Evolutionary conservation across 2,888 invertebrate species (phyloP).

Genomic region (Erebia ligea): DNA sequence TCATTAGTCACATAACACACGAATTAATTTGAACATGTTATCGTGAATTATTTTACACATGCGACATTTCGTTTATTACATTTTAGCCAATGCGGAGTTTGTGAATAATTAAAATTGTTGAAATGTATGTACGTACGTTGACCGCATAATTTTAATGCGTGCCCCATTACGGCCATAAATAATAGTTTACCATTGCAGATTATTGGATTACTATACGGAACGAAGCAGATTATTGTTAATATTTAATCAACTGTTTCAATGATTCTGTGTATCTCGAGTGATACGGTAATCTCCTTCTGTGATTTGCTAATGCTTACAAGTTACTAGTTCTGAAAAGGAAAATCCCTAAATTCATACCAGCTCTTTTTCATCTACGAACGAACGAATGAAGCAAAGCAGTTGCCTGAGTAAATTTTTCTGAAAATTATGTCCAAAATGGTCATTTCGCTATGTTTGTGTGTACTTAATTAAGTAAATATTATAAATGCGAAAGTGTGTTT

Average conservation of each 20-base stretch:
- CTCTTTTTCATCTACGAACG: too few relatives aligned
- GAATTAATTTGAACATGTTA: slow-evolving; percentile 37
- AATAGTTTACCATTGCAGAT: slow-evolving; percentile 35
- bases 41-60: slow-evolving; percentile 42
- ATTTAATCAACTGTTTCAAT: slow-evolving; percentile 19
- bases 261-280: too few relatives aligned
- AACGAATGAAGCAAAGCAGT: too few relatives aligned
- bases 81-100: slow-evolving; percentile 38
- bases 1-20: slow-evolving; percentile 29
- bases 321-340: too few relatives aligned
- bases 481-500: too few relatives aligned
- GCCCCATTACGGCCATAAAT: slow-evolving; percentile 37
- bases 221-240: slow-evolving; percentile 31
- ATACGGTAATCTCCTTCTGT: too few relatives aligned
- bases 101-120: slow-evolving; percentile 42
- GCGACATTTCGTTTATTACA: slow-evolving; percentile 42
- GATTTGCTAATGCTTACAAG: too few relatives aligned
- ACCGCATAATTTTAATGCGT: slow-evolving; percentile 41
- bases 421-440: too few relatives aligned
- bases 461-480: too few relatives aligned
- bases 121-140: slow-evolving; percentile 38
- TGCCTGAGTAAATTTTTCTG: too few relatives aligned
- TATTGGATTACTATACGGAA: slow-evolving; percentile 31
- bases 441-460: too few relatives aligned
- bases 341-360: too few relatives aligned